Base-by-base conservation (phyloP, 2,888 invertebrate genomes). In the Caenorhabditis doughertyi region DNA sequence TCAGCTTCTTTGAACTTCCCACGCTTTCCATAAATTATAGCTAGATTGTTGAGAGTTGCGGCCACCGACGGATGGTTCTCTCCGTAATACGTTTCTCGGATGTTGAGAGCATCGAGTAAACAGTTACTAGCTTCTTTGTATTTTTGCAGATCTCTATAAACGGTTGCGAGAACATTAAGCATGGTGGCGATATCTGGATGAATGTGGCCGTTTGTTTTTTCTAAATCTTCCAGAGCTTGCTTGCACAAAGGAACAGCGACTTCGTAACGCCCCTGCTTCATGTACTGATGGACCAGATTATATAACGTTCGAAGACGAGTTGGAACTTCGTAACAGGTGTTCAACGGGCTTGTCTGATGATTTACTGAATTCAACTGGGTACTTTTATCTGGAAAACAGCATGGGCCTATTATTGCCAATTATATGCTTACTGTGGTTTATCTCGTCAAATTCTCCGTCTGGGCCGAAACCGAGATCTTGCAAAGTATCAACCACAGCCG, bases 171-270 rank as follows among this genome's bases (percentile, higher is more conserved):
- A 89, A 99, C 97, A 92, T 99, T 99, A 87, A 99, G 94, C 98
- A 99, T 99, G 58, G 98, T 99, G 56, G 98, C 98, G 21, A 99
- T 98, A 92, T 99, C 98, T 0, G 98, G 98, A 93, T 99, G 98
- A 93, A 98, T 97, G 92, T 98, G 98, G 0, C 99, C 99, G 77
- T 96, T 96, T 0, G 98, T 98, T 93, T 97, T 98, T 93, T 99
- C 98, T 90, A 99, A 94, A 93, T 99, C 99, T 93, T 99, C 99
- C 55, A 99, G 94, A 0, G 99, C 99, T 79, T 91, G 99, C 93
- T 99, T 98, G 94, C 99, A 99, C n/a, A 99, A 94, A n/a, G 99
- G 99, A 89, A 99, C 98, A 11, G 99, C 99, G 42, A 99, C 99
- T 94, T 99, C 96, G 93, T 97, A 97, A 87, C 95, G 92, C 82